Evolutionary conservation across 2,888 invertebrate species (phyloP).

Genomic region (Athalia circularis): DNA sequence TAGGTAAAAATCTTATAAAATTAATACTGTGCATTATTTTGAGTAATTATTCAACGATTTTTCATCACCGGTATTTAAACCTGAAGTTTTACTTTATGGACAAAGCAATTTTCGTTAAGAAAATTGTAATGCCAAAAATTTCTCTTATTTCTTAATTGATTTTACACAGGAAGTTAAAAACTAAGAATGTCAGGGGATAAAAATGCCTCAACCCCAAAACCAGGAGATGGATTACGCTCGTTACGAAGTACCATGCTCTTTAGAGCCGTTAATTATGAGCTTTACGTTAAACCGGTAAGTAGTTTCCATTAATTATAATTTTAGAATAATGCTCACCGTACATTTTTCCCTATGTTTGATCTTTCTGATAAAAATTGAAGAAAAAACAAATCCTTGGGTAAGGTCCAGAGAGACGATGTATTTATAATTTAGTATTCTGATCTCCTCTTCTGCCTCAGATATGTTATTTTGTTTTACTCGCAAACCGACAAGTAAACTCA

Average conservation of each 20-base stretch:
- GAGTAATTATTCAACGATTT: no score
- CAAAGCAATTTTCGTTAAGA: background rate
- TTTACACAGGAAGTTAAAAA: background rate
- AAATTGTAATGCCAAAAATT: no score
- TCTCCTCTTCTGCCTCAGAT: no score
- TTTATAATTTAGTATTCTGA: no score
- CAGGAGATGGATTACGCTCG: slow-evolving; percentile 87
- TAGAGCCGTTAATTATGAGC: slow-evolving; percentile 89
- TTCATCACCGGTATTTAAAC: no score
- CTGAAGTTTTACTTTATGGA: no score
- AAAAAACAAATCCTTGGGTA: background rate
- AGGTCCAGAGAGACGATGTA: no score
- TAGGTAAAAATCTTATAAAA: no score
- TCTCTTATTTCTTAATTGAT: background rate
- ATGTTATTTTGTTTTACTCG: background rate
- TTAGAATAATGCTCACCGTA: slow-evolving; percentile 1
- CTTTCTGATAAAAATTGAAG: background rate
- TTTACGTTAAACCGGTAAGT: slow-evolving; percentile 92
- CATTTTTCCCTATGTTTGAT: background rate
- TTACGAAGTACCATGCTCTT: slow-evolving; percentile 85
- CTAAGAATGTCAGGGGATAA: slow-evolving; percentile 8
- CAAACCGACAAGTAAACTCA: background rate
- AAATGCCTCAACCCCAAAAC: slow-evolving; percentile 64
- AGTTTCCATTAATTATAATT: background rate
- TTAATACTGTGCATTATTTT: no score